Conservation (phyloP, 2,797 vertebrate genomes). For the Notolepis coatsorum region DNA sequence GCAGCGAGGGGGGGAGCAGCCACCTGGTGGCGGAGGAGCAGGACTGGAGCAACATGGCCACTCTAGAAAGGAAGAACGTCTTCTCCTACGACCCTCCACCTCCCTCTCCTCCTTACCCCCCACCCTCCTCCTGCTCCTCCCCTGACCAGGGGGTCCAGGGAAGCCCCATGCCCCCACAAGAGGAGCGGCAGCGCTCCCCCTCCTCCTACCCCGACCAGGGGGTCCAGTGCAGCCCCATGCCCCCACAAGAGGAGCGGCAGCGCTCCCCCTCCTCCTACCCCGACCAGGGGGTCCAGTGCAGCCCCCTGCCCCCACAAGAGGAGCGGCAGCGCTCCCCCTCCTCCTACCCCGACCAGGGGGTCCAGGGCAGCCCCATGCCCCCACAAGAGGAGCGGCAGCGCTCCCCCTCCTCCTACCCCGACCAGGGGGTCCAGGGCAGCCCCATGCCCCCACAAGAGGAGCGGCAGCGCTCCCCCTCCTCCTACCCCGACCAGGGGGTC, state of each 20-base stretch:
- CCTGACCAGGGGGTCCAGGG: neutral
- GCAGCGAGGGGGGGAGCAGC: slow-evolving; percentile 40
- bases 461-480: slow-evolving; percentile 57
- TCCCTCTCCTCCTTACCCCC: slow-evolving; percentile 59
- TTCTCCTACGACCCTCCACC: slow-evolving; percentile 66
- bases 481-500: slow-evolving; percentile 52
- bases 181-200: slow-evolving; percentile 57
- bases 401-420: slow-evolving; percentile 50
- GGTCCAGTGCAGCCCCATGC: slow-evolving; percentile 37
- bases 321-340: slow-evolving; percentile 60
- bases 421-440: slow-evolving; percentile 54
- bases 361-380: slow-evolving; percentile 38
- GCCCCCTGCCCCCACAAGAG: slow-evolving; percentile 57
- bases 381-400: slow-evolving; percentile 65
- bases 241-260: slow-evolving; percentile 63
- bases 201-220: slow-evolving; percentile 59
- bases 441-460: slow-evolving; percentile 60
- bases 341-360: slow-evolving; percentile 53
- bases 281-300: slow-evolving; percentile 53
- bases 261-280: slow-evolving; percentile 58
- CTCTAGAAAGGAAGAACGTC: slow-evolving; percentile 61
- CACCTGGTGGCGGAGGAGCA: slow-evolving; percentile 70
- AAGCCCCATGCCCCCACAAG: slow-evolving; percentile 48
- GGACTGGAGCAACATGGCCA: slow-evolving; percentile 83
- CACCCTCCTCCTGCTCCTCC: slow-evolving; percentile 54